These are phyloP conservation scores for Thalassoma bifasciatum DNA, from an alignment of 2,113 vertebrate genomes.

Conservation along the genomic window DNA sequence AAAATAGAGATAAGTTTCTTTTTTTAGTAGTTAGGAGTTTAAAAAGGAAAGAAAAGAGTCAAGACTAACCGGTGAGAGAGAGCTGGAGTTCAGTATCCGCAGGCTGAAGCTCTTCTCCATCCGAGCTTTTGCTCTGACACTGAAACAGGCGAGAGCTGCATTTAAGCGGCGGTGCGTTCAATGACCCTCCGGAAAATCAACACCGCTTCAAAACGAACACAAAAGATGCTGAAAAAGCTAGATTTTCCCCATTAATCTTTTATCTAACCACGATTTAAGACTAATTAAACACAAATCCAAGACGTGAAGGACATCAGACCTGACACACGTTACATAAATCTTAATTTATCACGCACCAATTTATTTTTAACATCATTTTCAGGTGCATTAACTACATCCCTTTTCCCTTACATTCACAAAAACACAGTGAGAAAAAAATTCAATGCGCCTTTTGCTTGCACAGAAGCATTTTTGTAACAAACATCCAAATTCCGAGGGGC, in stretches of 20 bases:
- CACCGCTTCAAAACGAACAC: background rate
- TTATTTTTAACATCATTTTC: too few species aligned
- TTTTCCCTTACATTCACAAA: background rate
- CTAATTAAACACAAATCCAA: background rate
- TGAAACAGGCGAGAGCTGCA: background rate
- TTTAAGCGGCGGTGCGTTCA: constrained; percentile 45
- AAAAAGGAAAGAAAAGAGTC: background rate
- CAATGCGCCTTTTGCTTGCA: too few species aligned
- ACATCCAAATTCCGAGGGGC: background rate
- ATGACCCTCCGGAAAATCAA: accelerated
- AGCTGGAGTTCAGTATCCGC: background rate
- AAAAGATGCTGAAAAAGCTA: accelerated
- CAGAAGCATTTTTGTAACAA: background rate
- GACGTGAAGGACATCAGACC: too few species aligned
- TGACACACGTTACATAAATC: background rate
- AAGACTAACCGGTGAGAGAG: constrained; percentile 30
- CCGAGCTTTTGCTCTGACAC: background rate
- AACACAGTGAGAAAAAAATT: background rate
- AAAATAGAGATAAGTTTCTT: background rate
- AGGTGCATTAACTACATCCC: background rate
- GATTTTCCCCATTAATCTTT: too few species aligned
- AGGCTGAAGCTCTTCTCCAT: constrained; percentile 22
- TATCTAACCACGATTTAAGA: background rate
- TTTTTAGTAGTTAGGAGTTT: background rate
- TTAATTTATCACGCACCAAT: background rate